These are phyloP conservation scores for Conger conger DNA, from an alignment of 2,113 vertebrate species.

Conservation along the genomic window DNA sequence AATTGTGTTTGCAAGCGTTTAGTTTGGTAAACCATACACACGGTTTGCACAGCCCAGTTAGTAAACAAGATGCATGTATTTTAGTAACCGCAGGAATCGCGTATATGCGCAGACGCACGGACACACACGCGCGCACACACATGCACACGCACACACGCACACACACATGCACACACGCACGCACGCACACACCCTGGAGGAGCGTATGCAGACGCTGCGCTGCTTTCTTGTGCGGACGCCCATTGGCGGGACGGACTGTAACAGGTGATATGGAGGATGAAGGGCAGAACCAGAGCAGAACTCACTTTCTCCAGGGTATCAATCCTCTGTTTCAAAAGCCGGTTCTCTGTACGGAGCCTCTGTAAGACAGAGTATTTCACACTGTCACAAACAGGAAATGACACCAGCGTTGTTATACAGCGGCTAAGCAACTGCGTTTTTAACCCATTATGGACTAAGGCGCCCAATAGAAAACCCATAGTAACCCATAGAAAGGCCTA, in stretches of 20 bases:
- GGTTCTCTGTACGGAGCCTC: conserved; percentile 95
- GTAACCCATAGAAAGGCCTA: too few species aligned
- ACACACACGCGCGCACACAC: background rate
- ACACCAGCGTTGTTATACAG: background rate
- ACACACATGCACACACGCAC: background rate
- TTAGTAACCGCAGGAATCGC: background rate
- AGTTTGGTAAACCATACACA: background rate
- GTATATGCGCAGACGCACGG: background rate
- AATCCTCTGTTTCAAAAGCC: conserved; percentile 94
- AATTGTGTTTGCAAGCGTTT: background rate
- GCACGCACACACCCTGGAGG: conserved; percentile 35
- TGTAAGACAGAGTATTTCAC: conserved; percentile 49
- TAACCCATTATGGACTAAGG: too few species aligned
- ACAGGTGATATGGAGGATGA: background rate
- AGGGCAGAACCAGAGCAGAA: conserved; percentile 37
- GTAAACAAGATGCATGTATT: background rate
- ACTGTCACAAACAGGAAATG: background rate
- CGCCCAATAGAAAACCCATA: too few species aligned
- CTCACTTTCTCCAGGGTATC: conserved; percentile 98
- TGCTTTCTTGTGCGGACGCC: background rate
- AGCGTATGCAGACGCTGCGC: background rate
- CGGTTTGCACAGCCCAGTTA: background rate
- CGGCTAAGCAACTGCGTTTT: too few species aligned
- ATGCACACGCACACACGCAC: too few species aligned
- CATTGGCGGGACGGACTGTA: background rate